Base-by-base conservation (phyloP, 53 echinoderm and acorn worm genomes). In the Patiria pectinifera region DNA sequence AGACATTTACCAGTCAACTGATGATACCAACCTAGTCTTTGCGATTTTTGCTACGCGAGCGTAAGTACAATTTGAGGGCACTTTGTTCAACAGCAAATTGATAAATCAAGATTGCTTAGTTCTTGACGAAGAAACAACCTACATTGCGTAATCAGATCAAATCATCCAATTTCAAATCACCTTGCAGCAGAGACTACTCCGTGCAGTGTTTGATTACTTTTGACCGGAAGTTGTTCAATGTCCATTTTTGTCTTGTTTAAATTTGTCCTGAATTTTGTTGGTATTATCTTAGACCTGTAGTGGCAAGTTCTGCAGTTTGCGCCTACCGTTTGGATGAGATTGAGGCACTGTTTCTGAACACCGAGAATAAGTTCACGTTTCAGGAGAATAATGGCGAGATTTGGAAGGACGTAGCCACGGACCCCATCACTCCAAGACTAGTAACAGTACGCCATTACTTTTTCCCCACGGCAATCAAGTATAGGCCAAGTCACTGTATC, bases 261-360 rank as follows among this genome's bases (percentile, higher is more conserved):
- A 35, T 35, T 66, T 66, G 15, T 15, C 66, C 19, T 66, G 66
- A 66, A 66, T 66, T 66, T 66, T 35, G 53, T 53, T 15, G 46
- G 82, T 14, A 47, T 62, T 7, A 26, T 15, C 11, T 62, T 48
- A 60, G 89, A 82, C 7, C n/a, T 62, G 44, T 19, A 19, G 45
- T 59, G 82, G 95, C 93, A 13, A 83, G 87, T 49, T 95, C 93
- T 35, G 95, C 95, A 18, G 87, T 95, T 8, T 95, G 95, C 47
- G 86, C 93, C 10, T 95, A 84, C 76, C 91, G 66, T 7, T 35
- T 95, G 46, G 87, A 80, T 71, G 95, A 93, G 22, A 93, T 95
- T 16, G 85, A 88, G 16, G 24, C 43, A 4, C 62, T 92, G 21
- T 95, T 95, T 70, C 84, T 71, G 45, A 70, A 24, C 90, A 92